Evolutionary conservation across 2,797 vertebrate species (phyloP).

Genomic region (Perdix hodgsoniae): DNA sequence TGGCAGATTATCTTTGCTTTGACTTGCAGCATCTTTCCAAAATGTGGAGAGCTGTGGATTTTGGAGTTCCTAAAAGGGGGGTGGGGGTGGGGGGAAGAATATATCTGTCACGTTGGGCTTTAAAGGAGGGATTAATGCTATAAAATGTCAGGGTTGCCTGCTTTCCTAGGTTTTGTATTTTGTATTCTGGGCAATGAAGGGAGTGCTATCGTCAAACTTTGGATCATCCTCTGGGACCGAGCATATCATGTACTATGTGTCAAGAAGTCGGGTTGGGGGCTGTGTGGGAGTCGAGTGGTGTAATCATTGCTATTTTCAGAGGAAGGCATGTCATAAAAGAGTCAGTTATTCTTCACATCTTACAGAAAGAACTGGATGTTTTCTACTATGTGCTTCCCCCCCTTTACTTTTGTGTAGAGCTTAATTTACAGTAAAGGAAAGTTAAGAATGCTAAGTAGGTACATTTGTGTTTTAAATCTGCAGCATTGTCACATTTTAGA

Average conservation of each 20-base stretch:
- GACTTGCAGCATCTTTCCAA: slow-evolving; percentile 16
- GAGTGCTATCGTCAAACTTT: background rate
- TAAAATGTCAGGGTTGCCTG: background rate
- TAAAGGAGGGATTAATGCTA: background rate
- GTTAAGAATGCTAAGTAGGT: background rate
- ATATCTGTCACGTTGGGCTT: background rate
- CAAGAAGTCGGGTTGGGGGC: background rate
- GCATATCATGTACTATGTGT: background rate
- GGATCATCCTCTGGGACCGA: background rate
- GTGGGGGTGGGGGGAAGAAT: background rate
- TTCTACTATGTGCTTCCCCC: background rate
- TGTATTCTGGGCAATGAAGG: background rate
- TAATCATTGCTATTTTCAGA: slow-evolving; percentile 42
- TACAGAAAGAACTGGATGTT: background rate
- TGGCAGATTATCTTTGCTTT: slow-evolving; percentile 11
- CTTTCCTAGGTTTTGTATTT: background rate
- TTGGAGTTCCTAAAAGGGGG: background rate
- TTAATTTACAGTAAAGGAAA: background rate
- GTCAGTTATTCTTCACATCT: background rate
- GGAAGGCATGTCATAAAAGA: background rate
- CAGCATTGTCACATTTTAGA: background rate
- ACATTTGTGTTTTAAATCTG: background rate
- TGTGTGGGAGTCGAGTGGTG: background rate
- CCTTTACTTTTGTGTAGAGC: background rate
- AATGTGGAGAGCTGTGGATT: background rate